Conservation (phyloP, 1,140 invertebrate species). For the Orchesella cincta region DNA sequence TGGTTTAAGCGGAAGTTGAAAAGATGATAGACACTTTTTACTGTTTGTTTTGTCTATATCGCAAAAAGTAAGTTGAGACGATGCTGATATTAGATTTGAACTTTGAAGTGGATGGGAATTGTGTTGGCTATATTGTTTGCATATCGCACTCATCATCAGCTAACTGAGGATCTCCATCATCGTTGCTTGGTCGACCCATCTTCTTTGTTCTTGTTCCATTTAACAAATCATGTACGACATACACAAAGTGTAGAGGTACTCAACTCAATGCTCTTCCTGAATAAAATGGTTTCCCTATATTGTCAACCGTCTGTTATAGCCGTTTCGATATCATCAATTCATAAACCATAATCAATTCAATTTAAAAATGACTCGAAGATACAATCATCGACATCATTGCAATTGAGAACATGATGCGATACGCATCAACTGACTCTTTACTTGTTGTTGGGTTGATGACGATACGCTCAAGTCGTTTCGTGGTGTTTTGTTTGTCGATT, state of each 20-base stretch:
- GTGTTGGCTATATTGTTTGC: no score
- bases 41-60: no score
- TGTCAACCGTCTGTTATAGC: not conserved
- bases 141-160: no score
- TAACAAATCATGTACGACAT: not conserved
- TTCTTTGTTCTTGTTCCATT: not conserved
- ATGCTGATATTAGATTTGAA: no score
- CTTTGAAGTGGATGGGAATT: no score
- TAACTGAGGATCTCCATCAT: not conserved
- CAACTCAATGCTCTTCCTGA: not conserved
- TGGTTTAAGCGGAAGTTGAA: no score
- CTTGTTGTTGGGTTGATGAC: no score
- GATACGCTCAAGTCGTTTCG: no score
- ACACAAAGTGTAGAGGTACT: not conserved
- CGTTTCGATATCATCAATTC: not conserved
- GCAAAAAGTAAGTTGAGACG: no score
- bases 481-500: no score
- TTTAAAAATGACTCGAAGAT: not conserved
- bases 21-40: no score
- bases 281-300: not conserved
- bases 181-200: not conserved
- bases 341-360: not conserved
- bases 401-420: not conserved
- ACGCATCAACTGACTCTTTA: no score
- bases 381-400: not conserved